Evolutionary conservation across 2,888 invertebrate genomes (phyloP).

Genomic region (Atherix ibis): DNA sequence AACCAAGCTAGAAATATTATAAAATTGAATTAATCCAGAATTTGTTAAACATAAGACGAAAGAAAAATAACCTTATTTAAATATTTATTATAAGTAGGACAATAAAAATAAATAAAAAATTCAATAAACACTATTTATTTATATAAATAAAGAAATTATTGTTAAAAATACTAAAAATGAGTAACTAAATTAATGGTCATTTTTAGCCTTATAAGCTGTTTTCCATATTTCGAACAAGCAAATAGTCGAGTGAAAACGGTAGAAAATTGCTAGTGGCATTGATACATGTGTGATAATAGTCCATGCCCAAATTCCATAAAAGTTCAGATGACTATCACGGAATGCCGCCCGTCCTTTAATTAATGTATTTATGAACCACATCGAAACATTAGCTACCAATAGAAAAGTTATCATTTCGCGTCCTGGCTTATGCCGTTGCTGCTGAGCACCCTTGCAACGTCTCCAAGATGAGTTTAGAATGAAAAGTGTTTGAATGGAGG

Average conservation of each 20-base stretch:
- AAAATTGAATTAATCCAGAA: too few species aligned
- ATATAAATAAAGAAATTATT: too few species aligned
- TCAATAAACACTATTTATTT: too few species aligned
- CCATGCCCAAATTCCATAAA: conserved; percentile 82
- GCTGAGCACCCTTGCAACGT: conserved; percentile 52
- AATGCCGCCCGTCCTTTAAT: conserved; percentile 73
- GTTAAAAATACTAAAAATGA: too few species aligned
- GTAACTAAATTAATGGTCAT: too few species aligned
- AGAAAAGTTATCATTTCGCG: conserved; percentile 75
- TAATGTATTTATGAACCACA: conserved; percentile 74
- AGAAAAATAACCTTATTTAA: too few species aligned
- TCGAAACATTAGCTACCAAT: conserved; percentile 63
- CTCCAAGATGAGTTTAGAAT: conserved; percentile 61
- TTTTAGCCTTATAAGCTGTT: conserved; percentile 62
- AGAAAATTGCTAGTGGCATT: conserved; percentile 79
- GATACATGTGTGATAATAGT: conserved; percentile 80
- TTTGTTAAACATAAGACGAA: too few species aligned
- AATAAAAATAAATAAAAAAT: too few species aligned
- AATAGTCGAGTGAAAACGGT: conserved; percentile 80
- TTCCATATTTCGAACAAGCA: conserved; percentile 90
- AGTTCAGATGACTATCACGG: conserved; percentile 61
- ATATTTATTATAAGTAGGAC: too few species aligned
- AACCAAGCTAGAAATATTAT: too few species aligned
- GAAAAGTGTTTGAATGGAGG: conserved; percentile 63
- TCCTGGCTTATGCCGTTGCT: conserved; percentile 61